These are phyloP conservation scores for Isaurus tuberculatus DNA, from an alignment of 92 coral and sea anemone species.

Conservation along the genomic window DNA sequence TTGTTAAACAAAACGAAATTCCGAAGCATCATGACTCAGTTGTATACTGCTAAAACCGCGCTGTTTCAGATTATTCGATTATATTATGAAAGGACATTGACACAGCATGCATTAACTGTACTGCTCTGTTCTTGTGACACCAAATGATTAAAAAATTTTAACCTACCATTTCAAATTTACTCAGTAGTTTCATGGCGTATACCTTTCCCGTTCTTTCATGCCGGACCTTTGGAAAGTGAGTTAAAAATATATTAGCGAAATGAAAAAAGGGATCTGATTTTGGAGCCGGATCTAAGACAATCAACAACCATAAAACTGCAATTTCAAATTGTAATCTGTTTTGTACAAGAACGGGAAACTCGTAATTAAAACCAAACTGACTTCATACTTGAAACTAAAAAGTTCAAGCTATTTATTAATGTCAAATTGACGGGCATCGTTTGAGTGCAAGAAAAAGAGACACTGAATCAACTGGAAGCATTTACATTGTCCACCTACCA, in stretches of 20 bases:
- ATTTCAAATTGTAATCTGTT: conserved; percentile 37
- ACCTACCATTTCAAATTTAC: conserved; percentile 99
- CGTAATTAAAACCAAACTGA: conserved; percentile 37
- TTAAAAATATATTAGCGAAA: conserved; percentile 20
- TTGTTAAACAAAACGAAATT: conserved; percentile 38
- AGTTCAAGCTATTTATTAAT: conserved; percentile 11
- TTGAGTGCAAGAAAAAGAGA: conserved; percentile 12
- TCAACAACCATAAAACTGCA: conserved; percentile 13
- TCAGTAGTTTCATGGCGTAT: conserved; percentile 95
- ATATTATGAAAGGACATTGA: neutral
- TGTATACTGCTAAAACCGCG: conserved; percentile 23
- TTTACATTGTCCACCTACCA: conserved; percentile 69
- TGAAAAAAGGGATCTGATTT: neutral
- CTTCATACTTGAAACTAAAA: conserved; percentile 38
- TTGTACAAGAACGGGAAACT: conserved; percentile 30
- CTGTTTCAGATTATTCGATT: conserved; percentile 33
- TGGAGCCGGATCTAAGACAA: conserved; percentile 1
- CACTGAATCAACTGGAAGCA: conserved; percentile 27
- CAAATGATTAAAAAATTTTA: conserved; percentile 14
- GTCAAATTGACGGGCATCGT: neutral
- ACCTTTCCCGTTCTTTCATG: conserved; percentile 78
- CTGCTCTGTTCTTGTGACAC: conserved; percentile 8
- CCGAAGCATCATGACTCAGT: conserved; percentile 24
- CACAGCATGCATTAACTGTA: conserved; percentile 36
- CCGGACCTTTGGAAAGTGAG: conserved; percentile 78